A percentile compares a stretch with the other conserved stretches of the same genome.
These are phyloP conservation scores for Clepsis dumicolana DNA, from an alignment of 2,888 invertebrate genomes.

Conservation along the genomic window DNA sequence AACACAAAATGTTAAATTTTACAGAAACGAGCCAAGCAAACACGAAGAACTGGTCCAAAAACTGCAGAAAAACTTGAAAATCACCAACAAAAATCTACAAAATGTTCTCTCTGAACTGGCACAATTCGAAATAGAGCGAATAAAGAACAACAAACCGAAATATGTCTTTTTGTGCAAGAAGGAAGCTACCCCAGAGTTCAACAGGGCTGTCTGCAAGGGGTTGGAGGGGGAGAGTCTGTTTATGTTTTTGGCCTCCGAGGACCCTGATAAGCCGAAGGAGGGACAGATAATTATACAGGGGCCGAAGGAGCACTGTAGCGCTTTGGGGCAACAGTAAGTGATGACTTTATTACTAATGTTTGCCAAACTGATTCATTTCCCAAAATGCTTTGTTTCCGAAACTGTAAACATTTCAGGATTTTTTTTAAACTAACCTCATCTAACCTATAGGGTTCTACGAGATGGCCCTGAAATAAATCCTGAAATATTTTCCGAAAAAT, in stretches of 20 bases:
- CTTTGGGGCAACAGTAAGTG: slow-evolving; percentile 88
- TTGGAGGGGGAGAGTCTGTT: slow-evolving; percentile 86
- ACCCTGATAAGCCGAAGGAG: slow-evolving; percentile 86
- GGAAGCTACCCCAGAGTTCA: slow-evolving; percentile 93
- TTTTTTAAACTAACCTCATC: too few relatives aligned
- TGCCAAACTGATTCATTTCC: too few relatives aligned
- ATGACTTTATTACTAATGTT: too few relatives aligned
- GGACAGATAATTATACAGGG: slow-evolving; percentile 87
- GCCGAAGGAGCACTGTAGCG: slow-evolving; percentile 80
- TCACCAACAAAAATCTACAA: slow-evolving; percentile 88
- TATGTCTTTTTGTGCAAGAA: slow-evolving; percentile 88
- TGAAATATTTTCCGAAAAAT: too few relatives aligned
- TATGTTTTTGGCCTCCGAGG: slow-evolving; percentile 90
- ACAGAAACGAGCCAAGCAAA: slow-evolving; percentile 89
- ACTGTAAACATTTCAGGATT: too few relatives aligned
- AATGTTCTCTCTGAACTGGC: slow-evolving; percentile 90
- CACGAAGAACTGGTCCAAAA: slow-evolving; percentile 92
- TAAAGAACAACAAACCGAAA: slow-evolving; percentile 84
- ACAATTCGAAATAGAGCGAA: slow-evolving; percentile 87
- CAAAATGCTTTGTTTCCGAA: too few relatives aligned
- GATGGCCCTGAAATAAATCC: too few relatives aligned
- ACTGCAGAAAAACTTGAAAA: slow-evolving; percentile 89
- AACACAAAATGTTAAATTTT: too few relatives aligned
- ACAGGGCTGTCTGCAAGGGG: slow-evolving; percentile 89
- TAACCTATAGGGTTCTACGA: too few relatives aligned